Conservation (phyloP, 2,888 invertebrate genomes). For the Pollenia griseotomentosa region DNA sequence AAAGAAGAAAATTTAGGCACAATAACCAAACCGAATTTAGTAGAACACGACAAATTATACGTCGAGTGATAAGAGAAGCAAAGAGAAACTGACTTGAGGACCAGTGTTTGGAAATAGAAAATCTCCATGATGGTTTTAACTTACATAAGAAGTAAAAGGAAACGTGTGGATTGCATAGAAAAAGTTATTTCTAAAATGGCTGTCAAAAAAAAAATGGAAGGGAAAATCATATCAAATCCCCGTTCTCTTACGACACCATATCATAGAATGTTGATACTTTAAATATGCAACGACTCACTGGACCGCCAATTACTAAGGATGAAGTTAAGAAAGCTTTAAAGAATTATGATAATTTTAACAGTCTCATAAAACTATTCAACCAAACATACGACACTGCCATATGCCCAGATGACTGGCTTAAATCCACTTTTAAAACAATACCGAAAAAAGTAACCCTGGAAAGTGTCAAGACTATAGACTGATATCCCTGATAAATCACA, state of each 20-base stretch:
- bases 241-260: conserved; percentile 12
- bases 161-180: conserved; percentile 5
- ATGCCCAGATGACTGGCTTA: no score
- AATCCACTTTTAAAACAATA: no score
- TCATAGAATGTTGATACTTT: neutral
- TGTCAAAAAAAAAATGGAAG: no score
- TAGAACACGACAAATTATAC: neutral
- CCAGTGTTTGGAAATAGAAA: conserved; percentile 9
- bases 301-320: neutral
- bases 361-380: no score
- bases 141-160: neutral
- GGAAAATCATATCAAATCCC: neutral
- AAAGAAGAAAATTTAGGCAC: neutral
- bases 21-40: conserved; percentile 5
- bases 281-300: conserved; percentile 13
- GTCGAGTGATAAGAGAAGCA: conserved; percentile 3
- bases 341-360: neutral
- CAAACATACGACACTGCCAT: no score
- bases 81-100: neutral
- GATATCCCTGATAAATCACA: no score
- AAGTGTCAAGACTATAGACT: no score
- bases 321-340: neutral
- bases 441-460: no score
- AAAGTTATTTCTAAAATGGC: neutral
- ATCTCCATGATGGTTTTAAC: neutral